Conservation (phyloP, 2,888 invertebrate genomes). For the Aphidoletes aphidimyza region DNA sequence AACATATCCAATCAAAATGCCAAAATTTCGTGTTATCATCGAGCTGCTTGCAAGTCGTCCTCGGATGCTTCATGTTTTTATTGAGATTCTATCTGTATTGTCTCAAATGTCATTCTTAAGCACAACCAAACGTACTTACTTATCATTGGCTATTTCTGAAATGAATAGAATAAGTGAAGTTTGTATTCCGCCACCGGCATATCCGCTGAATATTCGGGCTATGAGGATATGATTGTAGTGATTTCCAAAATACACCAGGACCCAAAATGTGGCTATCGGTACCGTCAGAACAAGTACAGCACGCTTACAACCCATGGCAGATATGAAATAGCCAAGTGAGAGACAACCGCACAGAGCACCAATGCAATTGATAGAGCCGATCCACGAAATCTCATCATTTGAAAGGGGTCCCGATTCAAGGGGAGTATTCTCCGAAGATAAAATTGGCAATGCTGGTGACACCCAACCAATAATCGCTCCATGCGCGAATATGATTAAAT, state of each 20-base stretch:
- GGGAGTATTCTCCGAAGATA: slow-evolving; percentile 55
- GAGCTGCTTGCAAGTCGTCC: slow-evolving; percentile 57
- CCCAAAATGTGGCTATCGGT: slow-evolving; percentile 64
- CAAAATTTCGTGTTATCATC: slow-evolving; percentile 56
- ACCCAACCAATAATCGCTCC: background rate
- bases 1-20: slow-evolving; percentile 57
- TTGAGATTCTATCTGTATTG: too few species aligned
- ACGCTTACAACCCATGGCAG: slow-evolving; percentile 62
- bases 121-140: slow-evolving; percentile 60
- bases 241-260: slow-evolving; percentile 62
- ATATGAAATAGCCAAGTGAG: slow-evolving; percentile 61
- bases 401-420: slow-evolving; percentile 57
- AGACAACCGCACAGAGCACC: slow-evolving; percentile 64
- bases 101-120: too few species aligned
- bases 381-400: slow-evolving; percentile 64
- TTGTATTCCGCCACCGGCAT: slow-evolving; percentile 64
- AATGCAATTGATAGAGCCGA: slow-evolving; percentile 62
- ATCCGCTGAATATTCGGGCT: slow-evolving; percentile 62
- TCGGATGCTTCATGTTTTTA: slow-evolving; percentile 57
- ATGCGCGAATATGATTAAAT: too few species aligned
- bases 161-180: slow-evolving; percentile 63
- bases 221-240: slow-evolving; percentile 62
- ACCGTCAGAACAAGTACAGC: slow-evolving; percentile 62
- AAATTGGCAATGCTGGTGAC: background rate
- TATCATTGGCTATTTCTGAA: slow-evolving; percentile 64